Evolutionary conservation across 2,888 invertebrate genomes (phyloP).

Genomic region (Sylvicola cinctus): DNA sequence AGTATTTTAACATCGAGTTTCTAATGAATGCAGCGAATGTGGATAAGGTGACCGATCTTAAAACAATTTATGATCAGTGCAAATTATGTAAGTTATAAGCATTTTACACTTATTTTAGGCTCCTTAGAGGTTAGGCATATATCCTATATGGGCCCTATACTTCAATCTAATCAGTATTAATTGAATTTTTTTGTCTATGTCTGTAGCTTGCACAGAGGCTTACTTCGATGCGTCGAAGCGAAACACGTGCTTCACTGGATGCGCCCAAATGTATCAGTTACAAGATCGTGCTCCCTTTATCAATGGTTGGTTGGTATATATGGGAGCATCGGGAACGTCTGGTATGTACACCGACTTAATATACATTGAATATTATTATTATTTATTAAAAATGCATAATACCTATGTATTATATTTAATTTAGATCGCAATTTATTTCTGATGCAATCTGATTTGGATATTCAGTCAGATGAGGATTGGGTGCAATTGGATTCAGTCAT

Average conservation of each 20-base stretch:
- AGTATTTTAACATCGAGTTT: constrained; percentile 6
- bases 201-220: constrained; percentile 5
- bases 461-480: constrained; percentile 6
- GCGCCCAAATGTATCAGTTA: constrained; percentile 5
- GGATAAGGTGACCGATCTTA: constrained; percentile 5
- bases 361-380: not conserved
- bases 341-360: not conserved
- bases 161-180: not conserved
- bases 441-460: constrained; percentile 6
- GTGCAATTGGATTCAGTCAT: constrained; percentile 5
- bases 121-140: too few relatives aligned
- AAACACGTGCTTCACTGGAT: constrained; percentile 5
- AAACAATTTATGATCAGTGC: constrained; percentile 5
- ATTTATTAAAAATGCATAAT: not conserved
- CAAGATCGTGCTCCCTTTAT: constrained; percentile 5
- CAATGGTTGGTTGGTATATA: constrained; percentile 7
- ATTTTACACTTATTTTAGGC: not conserved
- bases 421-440: constrained; percentile 4
- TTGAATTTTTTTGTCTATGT: not conserved
- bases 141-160: not conserved
- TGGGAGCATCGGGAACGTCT: constrained; percentile 4
- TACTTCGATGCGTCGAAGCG: constrained; percentile 2
- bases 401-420: too few relatives aligned
- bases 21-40: constrained; percentile 4
- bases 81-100: constrained; percentile 4